Evolutionary conservation across 2,113 vertebrate genomes (phyloP), one percentile per base, ranked within the genome.

Genomic region (Oreochromis tanganicae): DNA sequence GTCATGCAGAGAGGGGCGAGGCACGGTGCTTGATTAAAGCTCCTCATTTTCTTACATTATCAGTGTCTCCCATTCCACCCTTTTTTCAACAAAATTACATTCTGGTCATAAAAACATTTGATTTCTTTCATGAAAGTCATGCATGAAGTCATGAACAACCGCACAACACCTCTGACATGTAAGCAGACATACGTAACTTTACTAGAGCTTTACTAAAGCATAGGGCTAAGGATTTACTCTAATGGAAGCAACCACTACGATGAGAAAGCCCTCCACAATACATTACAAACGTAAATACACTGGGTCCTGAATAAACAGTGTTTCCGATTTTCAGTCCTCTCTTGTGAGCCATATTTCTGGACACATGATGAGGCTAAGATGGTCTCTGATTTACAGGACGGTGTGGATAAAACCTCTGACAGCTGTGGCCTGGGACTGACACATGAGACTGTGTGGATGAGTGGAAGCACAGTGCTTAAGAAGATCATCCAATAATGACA

Each of bases 351-450:
- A 63, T 84, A 90, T 90, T 87, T 87, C 36, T 41, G 54, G 83
- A 80, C 57, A 59, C 8, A 12, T 10, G 78, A 87, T 24, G 48
- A 81, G 54, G 63, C 75, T 73, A 36, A 85, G 46, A 38, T 14
- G 48, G 54, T 29, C 38, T 7, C 80, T 85, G 86, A 83, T 88
- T 90, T 87, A 85, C 56, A 21, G 21, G n/a, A 17, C 10, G 5
- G 82, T 48, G 19, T 12, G 55, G 63, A 19, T 87, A 12, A 85
- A 85, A 59, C 41, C 19, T 54, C 75, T 41, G 73, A 57, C 89
- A 84, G 86, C 89, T 91, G 89, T 86, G 82, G 84, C 36, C 55
- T 7, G 21, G 24, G 43, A 48, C 5, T 32, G 83, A 84, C 80
- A 87, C 85, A 80, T 34, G 68, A 90, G 82, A 79, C 38, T 56